Conservation (phyloP, 2,113 vertebrate species). For the Lagopus muta region DNA sequence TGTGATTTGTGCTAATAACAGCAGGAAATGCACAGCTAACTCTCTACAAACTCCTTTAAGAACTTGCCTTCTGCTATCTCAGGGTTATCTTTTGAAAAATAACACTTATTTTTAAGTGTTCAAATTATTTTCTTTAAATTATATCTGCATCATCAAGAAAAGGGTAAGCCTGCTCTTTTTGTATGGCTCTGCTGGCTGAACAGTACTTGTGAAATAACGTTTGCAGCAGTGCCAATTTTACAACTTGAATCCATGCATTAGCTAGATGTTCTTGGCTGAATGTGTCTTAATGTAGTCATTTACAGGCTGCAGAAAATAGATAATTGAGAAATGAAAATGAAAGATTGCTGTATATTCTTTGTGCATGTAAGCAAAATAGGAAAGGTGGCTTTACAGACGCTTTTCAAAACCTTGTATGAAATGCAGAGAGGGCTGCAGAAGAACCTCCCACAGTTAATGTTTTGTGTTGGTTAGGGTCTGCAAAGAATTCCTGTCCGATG, state of each 20-base stretch:
- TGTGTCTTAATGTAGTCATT: not conserved
- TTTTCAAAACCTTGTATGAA: not conserved
- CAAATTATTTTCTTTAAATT: not conserved
- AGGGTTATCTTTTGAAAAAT: slow-evolving; percentile 5
- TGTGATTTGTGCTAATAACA: not conserved
- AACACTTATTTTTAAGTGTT: not conserved
- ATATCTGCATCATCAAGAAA: not conserved
- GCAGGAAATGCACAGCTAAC: not conserved
- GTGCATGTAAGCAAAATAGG: not conserved
- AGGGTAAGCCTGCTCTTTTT: not conserved
- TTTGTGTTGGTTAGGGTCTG: not conserved
- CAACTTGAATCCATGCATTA: not conserved
- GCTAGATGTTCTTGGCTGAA: not conserved
- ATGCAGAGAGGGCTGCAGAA: not conserved
- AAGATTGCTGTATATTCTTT: not conserved
- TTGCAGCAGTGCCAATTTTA: not conserved
- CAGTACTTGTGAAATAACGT: not conserved
- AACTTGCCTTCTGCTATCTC: not conserved
- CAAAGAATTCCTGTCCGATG: not conserved
- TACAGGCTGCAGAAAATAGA: not conserved
- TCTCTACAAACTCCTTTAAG: not conserved
- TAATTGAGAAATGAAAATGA: not conserved
- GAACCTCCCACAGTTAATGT: not conserved
- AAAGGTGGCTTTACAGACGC: not conserved
- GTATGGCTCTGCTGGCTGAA: not conserved